Evolutionary conservation across 2,113 vertebrate genomes (phyloP), one percentile per base, ranked within the genome.

Genomic region (Pygoscelis adeliae): DNA sequence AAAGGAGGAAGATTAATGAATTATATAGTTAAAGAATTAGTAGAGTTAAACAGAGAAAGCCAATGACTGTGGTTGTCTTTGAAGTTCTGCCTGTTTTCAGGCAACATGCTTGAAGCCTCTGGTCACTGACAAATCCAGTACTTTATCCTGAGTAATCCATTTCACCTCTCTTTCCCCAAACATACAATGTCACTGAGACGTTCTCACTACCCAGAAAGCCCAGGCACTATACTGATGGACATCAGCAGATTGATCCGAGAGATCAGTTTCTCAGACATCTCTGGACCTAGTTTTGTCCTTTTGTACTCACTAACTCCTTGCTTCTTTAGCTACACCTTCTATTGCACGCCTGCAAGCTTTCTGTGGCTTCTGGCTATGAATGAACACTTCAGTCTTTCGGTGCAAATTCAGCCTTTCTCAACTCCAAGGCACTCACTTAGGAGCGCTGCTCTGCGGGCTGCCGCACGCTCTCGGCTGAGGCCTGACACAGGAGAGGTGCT

Each of bases 391-490:
- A 47, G n/a, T 23, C 22, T 71, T 87, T 58, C n/a, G 55, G 34
- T 87, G 30, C 47, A 78, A 78, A 82, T 26, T 84, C 72, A 74
- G 13, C 6, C 56, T 40, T 86, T 84, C 59, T 72, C 32, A 66
- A 0, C 22, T 42, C 59, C 30, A 30, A 63, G 30, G 49, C 21
- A 13, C 44, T 67, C 52, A 3, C 12, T 53, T 3, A 20, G 26
- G 42, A 79, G 56, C 15, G 79, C 70, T 73, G 32, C 52, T 74
- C 25, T 34, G 0, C 25, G n/a, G 22, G 23, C 22, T 38, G 16
- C 55, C 7, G 3, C 47, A 6, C 0, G 2, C 11, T 32, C 15
- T 44, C 2, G 17, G 32, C 55, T 55, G n/a, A 62, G n/a, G 19
- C 29, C 29, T 78, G 52, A 25, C 0, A 1, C 15, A 29, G 17